Evolutionary conservation across 2,888 invertebrate species (phyloP), one percentile per base, ranked within the genome.

Genomic region (Steinernema hermaphroditum): DNA sequence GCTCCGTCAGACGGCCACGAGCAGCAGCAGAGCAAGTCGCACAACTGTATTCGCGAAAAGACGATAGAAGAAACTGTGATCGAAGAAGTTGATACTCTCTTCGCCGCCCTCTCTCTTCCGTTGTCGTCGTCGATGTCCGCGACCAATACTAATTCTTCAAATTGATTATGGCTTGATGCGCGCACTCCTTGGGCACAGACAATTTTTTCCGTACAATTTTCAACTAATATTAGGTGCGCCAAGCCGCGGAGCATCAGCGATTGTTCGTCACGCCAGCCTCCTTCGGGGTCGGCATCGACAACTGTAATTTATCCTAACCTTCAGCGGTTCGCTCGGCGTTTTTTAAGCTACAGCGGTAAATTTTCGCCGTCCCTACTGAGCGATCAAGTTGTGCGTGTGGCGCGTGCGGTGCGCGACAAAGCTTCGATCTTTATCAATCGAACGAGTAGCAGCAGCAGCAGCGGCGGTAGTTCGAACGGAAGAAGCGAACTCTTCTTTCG

Each of bases 101-200:
- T 50, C 50, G 19, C 19, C 1, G 24, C 9, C 2, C 50, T 50
- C 22, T 24, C 50, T 46, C 50, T 46, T 50, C 50, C 22, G 24
- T 24, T 50, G 50, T 4, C 46, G 9, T 50, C 22, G 50, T 50
- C 24, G 22, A 24, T 50, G 50, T 16, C 50, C 22, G 46, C 46
- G 19, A 50, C 50, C 50, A 50, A 50, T 50, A 50, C 50, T 50
- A 50, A 50, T 50, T 50, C 50, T 50, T 50, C 50, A 50, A 50
- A 50, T 50, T 50, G 50, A 50, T 50, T 50, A 50, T 50, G n/a
- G 50, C 50, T 22, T 24, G 50, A n/a, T 50, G 50, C 50, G 50
- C 37, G 37, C 50, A 24, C 50, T 19, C 22, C 37, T 12, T 12
- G 37, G 6, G 37, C 4, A 37, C 37, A 37, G 37, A 37, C 37